A percentile compares a stretch with the other conserved stretches of the same genome.
Conservation (phyloP, 2,888 invertebrate species). For the Amorpha juglandis region DNA sequence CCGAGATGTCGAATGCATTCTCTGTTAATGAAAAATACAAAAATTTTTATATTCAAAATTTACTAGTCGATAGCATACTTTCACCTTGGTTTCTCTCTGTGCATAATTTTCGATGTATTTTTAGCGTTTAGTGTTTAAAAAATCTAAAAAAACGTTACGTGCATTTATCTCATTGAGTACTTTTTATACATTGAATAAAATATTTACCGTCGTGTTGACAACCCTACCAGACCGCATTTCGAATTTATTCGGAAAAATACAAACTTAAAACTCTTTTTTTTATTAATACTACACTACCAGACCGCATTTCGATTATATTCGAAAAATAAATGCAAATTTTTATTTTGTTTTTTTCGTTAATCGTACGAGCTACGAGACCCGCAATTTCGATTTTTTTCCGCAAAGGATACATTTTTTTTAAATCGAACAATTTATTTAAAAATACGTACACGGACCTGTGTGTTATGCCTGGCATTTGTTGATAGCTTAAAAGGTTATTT, state of each 20-base stretch:
- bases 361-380: neutral
- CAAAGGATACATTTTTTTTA: neutral
- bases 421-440: conserved; percentile 70
- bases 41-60: conserved; percentile 82
- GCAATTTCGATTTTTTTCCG: conserved; percentile 10
- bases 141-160: conserved; percentile 70
- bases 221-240: conserved; percentile 81
- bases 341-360: conserved; percentile 18
- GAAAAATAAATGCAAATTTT: conserved; percentile 26
- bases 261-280: conserved; percentile 39
- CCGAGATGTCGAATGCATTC: conserved; percentile 72
- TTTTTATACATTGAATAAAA: conserved; percentile 60
- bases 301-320: conserved; percentile 17
- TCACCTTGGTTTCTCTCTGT: conserved; percentile 63
- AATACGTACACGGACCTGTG: conserved; percentile 74
- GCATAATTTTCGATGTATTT: conserved; percentile 78
- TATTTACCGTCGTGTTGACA: conserved; percentile 66
- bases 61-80: conserved; percentile 78
- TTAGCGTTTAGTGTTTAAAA: conserved; percentile 72
- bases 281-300: conserved; percentile 14
- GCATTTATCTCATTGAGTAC: conserved; percentile 71
- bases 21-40: conserved; percentile 59
- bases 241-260: conserved; percentile 49
- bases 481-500: conserved; percentile 80
- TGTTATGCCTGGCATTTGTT: conserved; percentile 79